These are phyloP conservation scores for Plecturocebus donacophilus DNA, from an alignment of 2,113 vertebrate genomes.

Conservation along the genomic window DNA sequence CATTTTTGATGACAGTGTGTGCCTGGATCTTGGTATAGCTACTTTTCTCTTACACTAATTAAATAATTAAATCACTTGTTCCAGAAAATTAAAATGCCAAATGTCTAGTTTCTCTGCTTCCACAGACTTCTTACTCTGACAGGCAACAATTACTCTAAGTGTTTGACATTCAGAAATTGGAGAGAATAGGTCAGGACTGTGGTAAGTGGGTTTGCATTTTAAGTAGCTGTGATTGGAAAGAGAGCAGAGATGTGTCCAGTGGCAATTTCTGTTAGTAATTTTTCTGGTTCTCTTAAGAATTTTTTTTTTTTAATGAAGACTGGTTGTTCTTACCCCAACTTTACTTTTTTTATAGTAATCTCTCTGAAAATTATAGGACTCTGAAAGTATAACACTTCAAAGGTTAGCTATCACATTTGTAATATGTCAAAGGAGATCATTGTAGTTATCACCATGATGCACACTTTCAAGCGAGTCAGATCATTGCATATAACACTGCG, in stretches of 20 bases:
- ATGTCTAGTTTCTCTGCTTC: slow-evolving; percentile 55
- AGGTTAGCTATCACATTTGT: background rate
- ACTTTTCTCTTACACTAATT: slow-evolving; percentile 52
- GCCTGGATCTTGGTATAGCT: background rate
- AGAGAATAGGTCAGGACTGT: slow-evolving; percentile 66
- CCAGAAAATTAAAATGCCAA: slow-evolving; percentile 68
- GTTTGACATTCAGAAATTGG: slow-evolving; percentile 75
- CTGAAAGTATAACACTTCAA: background rate
- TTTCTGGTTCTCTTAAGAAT: background rate
- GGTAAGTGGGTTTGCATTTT: slow-evolving; percentile 62
- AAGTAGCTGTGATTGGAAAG: slow-evolving; percentile 39
- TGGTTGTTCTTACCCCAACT: background rate
- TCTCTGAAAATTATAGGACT: background rate
- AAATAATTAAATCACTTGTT: slow-evolving; percentile 76
- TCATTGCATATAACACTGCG: background rate
- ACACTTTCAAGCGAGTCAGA: slow-evolving; percentile 30
- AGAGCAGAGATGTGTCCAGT: background rate
- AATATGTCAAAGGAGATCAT: background rate
- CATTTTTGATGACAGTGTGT: slow-evolving; percentile 18
- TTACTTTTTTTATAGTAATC: background rate
- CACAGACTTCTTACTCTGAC: slow-evolving; percentile 51
- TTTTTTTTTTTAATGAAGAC: slow-evolving; percentile 48
- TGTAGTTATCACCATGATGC: background rate
- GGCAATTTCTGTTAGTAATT: slow-evolving; percentile 45
- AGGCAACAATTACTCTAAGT: slow-evolving; percentile 63